These are phyloP conservation scores for Neodiprion virginianus DNA, from an alignment of 1,140 invertebrate species.

Conservation along the genomic window DNA sequence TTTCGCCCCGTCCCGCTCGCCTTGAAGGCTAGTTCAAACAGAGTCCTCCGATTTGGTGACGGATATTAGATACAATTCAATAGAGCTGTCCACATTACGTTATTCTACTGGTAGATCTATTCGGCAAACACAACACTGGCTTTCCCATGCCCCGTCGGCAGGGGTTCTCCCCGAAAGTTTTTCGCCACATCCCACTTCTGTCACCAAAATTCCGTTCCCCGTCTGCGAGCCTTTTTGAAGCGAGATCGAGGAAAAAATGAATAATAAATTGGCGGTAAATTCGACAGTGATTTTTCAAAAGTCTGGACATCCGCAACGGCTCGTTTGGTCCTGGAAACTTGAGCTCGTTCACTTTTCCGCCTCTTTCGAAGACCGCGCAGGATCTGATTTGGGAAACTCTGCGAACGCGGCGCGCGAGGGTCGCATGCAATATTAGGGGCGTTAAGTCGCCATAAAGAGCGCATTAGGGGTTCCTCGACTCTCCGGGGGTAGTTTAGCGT, in stretches of 20 bases:
- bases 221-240: neutral
- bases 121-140: conserved; percentile 58
- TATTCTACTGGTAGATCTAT: conserved; percentile 58
- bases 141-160: conserved; percentile 57
- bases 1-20: conserved; percentile 13
- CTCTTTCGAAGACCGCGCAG: neutral
- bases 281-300: neutral
- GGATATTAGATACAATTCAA: conserved; percentile 59
- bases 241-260: neutral
- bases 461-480: conserved; percentile 57
- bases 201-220: neutral
- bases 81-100: conserved; percentile 54
- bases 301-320: too few relatives aligned
- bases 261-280: conserved; percentile 23
- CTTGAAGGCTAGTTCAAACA: conserved; percentile 43
- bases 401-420: conserved; percentile 54
- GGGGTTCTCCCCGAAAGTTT: conserved; percentile 51
- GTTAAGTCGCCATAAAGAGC: conserved; percentile 63
- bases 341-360: too few relatives aligned
- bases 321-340: too few relatives aligned
- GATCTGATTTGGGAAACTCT: conserved; percentile 55
- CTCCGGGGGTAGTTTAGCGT: conserved; percentile 63
- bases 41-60: conserved; percentile 38
- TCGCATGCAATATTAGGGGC: conserved; percentile 62
- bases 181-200: neutral